Evolutionary conservation across 2,888 invertebrate species (phyloP), one percentile per base, ranked within the genome.

Genomic region (Lathronympha strigana): DNA sequence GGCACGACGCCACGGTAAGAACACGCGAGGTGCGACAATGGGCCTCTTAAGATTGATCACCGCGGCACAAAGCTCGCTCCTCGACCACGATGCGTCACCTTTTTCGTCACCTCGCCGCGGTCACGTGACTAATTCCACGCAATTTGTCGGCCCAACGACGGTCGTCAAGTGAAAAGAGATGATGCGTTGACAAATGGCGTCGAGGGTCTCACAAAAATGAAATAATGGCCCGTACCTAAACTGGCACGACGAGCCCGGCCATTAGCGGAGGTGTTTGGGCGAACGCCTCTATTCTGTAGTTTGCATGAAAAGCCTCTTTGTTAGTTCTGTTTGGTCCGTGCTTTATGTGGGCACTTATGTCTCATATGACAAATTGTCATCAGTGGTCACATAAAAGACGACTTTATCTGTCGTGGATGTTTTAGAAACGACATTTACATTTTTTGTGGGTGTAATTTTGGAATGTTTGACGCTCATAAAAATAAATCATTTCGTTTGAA

Each of bases 201-300:
- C 81, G 88, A 88, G 90, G 87, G 84, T 81, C 89, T 88, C 82
- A 91, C 90, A 90, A 90, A 91, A 91, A 90, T 91, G 80, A 90
- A 82, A 90, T 91, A 91, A 92, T 91, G 88, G 87, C 76, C 88
- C 88, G 80, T 87, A 86, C 89, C 90, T 87, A 89, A 90, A 83
- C 88, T 77, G 86, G 83, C 80, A 82, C 86, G 83, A 80, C 81
- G 86, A 84, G 82, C 80, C 81, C 77, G 82, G 84, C 87, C 90
- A 91, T 91, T 91, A 90, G 88, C 76, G 84, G 88, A 88, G 90
- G 84, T 89, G 91, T 91, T 90, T 89, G 92, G 92, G 91, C 85
- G 92, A 91, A 86, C 88, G 85, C 82, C 84, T 89, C 87, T 84
- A 89, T 89, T 90, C 87, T 88, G 86, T 88, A 84, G 87, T 87